Evolutionary conservation across 1,140 invertebrate genomes (phyloP), one percentile per base, ranked within the genome.

Genomic region (Drosophila pruinosa): DNA sequence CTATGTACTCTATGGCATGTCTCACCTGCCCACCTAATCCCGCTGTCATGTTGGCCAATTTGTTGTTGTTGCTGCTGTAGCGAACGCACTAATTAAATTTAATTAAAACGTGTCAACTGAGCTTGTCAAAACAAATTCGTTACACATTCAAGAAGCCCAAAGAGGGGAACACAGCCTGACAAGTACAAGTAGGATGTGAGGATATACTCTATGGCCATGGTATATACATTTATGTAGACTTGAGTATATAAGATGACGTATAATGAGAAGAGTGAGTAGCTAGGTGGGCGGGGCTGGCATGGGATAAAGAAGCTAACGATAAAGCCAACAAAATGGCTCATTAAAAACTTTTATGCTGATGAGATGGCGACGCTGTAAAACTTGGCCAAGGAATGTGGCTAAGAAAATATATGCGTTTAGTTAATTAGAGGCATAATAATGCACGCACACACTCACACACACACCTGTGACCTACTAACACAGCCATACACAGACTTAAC

Each of bases 271-370:
- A n/a, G n/a, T n/a, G n/a, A n/a, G n/a, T n/a, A n/a, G 0, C 38
- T 15, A 39, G 6, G 21, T 8, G 22, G 12, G 43, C 15, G 24
- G 24, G 21, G n/a, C n/a, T n/a, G 15, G 38, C 7, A 17, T 7
- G 14, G 38, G 34, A 21, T 24, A n/a, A 21, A 24, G 47, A 50
- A 52, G 48, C 31, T 36, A 14, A 21, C 58, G 63, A 72, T 69
- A 75, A 54, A 48, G 64, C 17, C 65, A 67, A 64, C 80, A 78
- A 82, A 85, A 86, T 82, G 82, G 83, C 82, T 86, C 82, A 88
- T 86, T 86, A 86, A 86, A 86, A 86, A 86, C 82, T 86, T 86
- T 78, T 88, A 86, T 86, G 82, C 63, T 88, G 82, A 86, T 86
- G 78, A 86, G 78, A 71, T 75, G 82, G 67, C 71, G 54, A 50